Evolutionary conservation across 2,113 vertebrate genomes (phyloP), one percentile per base, ranked within the genome.

Genomic region (Laticauda colubrina): DNA sequence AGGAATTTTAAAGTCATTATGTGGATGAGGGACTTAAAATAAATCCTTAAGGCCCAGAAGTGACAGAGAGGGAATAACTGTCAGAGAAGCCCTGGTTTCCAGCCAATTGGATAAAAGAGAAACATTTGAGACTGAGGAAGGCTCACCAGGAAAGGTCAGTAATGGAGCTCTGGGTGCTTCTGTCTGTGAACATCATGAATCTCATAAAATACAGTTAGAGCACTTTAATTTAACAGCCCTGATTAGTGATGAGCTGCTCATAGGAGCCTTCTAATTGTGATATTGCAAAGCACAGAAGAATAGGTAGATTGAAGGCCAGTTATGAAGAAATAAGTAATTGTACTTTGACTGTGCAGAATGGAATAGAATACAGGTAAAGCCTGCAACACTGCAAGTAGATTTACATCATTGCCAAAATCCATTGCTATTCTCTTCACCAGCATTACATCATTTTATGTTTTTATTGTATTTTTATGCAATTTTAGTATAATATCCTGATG

Each of bases 1-100:
- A 98, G 97, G 97, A 98, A 97, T 97, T 98, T 98, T 97, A 97
- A 98, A 97, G 97, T 98, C 97, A 97, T 98, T 98, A 98, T 97
- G 96, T 97, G 96, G 95, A 96, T 97, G 96, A 97, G 97, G 96
- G 97, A 97, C 96, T 97, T 95, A 97, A 98, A 98, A 98, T 97
- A 98, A 97, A 97, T 97, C 97, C 97, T 98, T 97, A 97, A 97
- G 96, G 97, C 97, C 97, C 97, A 95, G 95, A 97, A 98, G 96
- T 96, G 95, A 96, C 94, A 96, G 94, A 96, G 95, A 96, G 97
- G 97, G 97, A 97, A 96, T 97, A 97, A 95, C 96, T 97, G 96
- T 96, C 96, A 97, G 56, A 97, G 95, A 94, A 97, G 96, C 89
- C 88, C 95, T 85, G 95, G 93, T 96, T 97, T 96, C 96, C 95